Conservation (phyloP, 1,140 invertebrate species). For the Drosophila baimaii region DNA sequence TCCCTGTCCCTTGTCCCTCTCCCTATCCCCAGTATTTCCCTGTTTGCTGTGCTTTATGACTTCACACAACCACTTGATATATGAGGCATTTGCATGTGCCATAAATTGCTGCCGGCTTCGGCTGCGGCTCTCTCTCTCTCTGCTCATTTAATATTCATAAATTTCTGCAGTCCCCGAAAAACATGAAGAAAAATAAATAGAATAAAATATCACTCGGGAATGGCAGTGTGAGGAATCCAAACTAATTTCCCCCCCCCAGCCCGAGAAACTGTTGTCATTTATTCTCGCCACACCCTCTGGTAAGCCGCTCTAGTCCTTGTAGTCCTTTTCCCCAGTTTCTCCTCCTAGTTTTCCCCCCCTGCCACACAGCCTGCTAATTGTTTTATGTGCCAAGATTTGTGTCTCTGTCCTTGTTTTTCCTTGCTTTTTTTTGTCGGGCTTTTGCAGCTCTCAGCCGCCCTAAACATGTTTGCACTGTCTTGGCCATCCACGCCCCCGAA, state of each 20-base stretch:
- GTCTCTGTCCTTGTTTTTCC: constrained; percentile 64
- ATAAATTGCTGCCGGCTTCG: constrained; percentile 65
- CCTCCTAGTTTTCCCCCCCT: constrained; percentile 3
- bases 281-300: constrained; percentile 52
- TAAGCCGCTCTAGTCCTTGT: constrained; percentile 29
- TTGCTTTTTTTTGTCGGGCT: constrained; percentile 11
- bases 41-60: constrained; percentile 61
- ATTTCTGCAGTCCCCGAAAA: constrained; percentile 56
- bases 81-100: constrained; percentile 80
- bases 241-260: constrained; percentile 65
- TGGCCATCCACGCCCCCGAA: constrained; percentile 55
- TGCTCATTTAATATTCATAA: constrained; percentile 80
- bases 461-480: constrained; percentile 67
- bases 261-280: constrained; percentile 66
- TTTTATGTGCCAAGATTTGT: constrained; percentile 83
- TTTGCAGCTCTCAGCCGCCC: constrained; percentile 53
- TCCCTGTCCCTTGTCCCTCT: not conserved
- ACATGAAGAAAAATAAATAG: constrained; percentile 41
- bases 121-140: not conserved
- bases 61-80: constrained; percentile 73
- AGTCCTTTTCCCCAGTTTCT: constrained; percentile 2
- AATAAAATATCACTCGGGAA: constrained; percentile 35
- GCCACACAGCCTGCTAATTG: constrained; percentile 68
- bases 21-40: not conserved
- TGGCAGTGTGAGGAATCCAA: constrained; percentile 18